Base-by-base conservation (phyloP, 1,140 invertebrate species). In the Leptinotarsa lineolata region DNA sequence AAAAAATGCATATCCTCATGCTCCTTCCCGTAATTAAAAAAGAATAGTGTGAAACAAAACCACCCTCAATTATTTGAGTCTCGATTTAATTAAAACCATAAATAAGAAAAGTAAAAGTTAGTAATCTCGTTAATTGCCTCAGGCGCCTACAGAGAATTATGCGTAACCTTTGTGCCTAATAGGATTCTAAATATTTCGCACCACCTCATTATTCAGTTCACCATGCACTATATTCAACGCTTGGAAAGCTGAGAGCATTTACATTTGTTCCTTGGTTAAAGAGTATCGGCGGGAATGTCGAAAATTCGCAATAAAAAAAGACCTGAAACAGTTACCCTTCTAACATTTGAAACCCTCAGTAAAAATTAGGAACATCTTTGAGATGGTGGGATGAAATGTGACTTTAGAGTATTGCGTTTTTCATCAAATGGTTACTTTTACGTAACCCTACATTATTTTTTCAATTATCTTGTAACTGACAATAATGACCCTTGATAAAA, bases 61-160 rank as follows among this genome's bases (percentile, higher is more conserved):
- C 64, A 44, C 39, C 30, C 22, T 18, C 15, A 20, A 39, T 66
- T 66, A 66, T 66, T 66, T n/a, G 21, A 11, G 15, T 66, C 16
- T 12, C 15, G 15, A n/a, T 13, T 76, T 76, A 76, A 76, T 76
- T 76, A 66, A 68, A 73, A 74, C 72, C 75, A 76, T 76, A 76
- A 76, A 76, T 74, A 76, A 76, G 75, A 74, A 76, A 74, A 68
- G 72, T 60, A 45, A 61, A 63, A 70, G 72, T 54, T 54, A 18
- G 48, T 76, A 74, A 74, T 74, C 63, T 18, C 46, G 68, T 76
- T 76, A 76, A 76, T 76, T 76, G 68, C 68, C 67, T 54, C 60
- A 70, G 69, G 72, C 75, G 59, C 74, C 72, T 58, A 61, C 16
- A 24, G 59, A 63, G 73, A 60, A 68, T 73, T 73, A 73, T 60